These are phyloP conservation scores for Chirona hameri DNA, from an alignment of 2,888 invertebrate genomes.

Conservation along the genomic window DNA sequence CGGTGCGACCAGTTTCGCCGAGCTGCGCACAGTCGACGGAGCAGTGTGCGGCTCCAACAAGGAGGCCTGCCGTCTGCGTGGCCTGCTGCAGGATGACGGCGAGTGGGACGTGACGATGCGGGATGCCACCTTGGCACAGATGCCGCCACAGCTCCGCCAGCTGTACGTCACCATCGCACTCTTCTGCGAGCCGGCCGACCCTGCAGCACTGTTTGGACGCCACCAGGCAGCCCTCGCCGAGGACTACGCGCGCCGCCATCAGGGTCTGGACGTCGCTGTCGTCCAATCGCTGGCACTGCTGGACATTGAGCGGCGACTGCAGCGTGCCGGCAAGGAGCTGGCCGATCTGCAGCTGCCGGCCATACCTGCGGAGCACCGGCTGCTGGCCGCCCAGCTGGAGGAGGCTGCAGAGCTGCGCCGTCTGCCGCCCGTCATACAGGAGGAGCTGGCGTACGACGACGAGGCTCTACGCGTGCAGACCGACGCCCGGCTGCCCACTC, in stretches of 20 bases:
- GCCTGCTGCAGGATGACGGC: conserved; percentile 42
- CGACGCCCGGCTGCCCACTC: not conserved
- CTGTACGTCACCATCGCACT: conserved; percentile 43
- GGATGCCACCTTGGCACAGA: conserved; percentile 39
- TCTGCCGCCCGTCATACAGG: not conserved
- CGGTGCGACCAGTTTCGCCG: conserved; percentile 41
- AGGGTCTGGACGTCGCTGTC: not conserved
- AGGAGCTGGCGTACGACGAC: not conserved
- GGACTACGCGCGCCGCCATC: not conserved
- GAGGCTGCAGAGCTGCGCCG: not conserved
- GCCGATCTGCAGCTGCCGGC: not conserved
- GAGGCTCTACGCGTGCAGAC: not conserved
- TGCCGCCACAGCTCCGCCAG: conserved; percentile 43
- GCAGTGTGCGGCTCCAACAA: no score
- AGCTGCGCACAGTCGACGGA: conserved; percentile 41
- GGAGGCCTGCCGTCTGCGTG: conserved; percentile 42
- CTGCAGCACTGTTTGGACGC: not conserved
- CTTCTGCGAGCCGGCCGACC: conserved; percentile 31
- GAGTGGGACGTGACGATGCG: conserved; percentile 40
- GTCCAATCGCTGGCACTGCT: not conserved
- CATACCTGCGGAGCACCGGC: not conserved
- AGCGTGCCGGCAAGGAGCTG: not conserved
- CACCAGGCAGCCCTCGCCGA: not conserved
- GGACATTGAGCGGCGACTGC: not conserved
- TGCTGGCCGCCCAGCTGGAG: not conserved